Evolutionary conservation across 2,797 vertebrate species (phyloP), one percentile per base, ranked within the genome.

Genomic region (Enteromius thamalakanensis): DNA sequence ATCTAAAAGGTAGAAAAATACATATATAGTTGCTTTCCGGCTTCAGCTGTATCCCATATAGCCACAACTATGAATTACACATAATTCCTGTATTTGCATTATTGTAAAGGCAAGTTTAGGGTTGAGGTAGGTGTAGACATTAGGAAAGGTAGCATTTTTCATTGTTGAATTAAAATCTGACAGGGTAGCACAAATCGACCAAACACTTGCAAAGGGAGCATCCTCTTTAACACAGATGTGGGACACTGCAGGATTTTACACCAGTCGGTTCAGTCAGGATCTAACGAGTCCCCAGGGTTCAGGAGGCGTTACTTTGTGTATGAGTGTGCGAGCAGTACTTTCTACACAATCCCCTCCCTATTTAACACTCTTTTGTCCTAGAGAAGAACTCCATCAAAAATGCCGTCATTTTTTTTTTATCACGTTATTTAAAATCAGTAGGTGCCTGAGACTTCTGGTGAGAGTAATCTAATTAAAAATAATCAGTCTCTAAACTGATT

Each of bases 181-280:
- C 6, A 7, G 49, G 17, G 17, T 51, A 51, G 49, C 17, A 51
- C 49, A 51, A 51, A 19, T 53, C 8, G 7, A n/a, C 19, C 8
- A 3, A 21, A 55, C 21, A n/a, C 51, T 1, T 8, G 55, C 68
- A 34, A 19, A 62, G 40, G 21, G 67, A 60, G 9, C 40, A 3
- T 15, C 11, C 68, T 68, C 79, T 53, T 80, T 12, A 79, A 93
- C 93, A 94, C 94, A 95, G 95, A 95, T 94, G 95, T 93, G 93
- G 45, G 14, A 94, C 95, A 93, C 95, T 95, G 95, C 94, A 94
- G 92, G 94, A 94, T 95, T 94, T 94, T 96, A 95, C 95, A 95
- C 94, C 94, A 95, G 94, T 94, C 94, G 19, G 19, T 62, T 81
- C 29, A 81, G 55, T 81, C 69, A 81, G 60, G 69, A 81, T 72